These are phyloP conservation scores for Microchirus variegatus DNA, from an alignment of 2,797 vertebrate species.

Conservation along the genomic window DNA sequence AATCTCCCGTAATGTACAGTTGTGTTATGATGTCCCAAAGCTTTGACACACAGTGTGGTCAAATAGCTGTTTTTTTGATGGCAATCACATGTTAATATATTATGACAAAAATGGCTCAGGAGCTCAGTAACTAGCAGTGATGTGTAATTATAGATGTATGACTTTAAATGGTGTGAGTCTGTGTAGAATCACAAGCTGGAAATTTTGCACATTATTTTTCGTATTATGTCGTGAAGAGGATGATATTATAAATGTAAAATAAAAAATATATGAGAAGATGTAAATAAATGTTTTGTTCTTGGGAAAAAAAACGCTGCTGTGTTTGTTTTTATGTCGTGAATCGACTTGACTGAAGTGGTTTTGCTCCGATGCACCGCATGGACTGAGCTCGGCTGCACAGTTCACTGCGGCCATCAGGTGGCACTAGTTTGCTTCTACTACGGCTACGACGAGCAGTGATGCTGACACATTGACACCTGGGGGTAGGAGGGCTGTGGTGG, in stretches of 20 bases:
- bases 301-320: constrained; percentile 8
- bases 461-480: constrained; percentile 1
- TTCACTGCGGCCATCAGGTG: constrained; percentile 42
- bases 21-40: too few relatives aligned
- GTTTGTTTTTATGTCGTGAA: not conserved
- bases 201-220: constrained; percentile 67
- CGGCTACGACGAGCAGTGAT: not conserved
- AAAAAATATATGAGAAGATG: too few relatives aligned
- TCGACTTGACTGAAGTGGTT: not conserved
- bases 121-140: not conserved
- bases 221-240: constrained; percentile 2
- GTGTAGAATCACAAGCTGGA: constrained; percentile 32
- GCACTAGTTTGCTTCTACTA: not conserved
- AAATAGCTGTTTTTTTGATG: too few relatives aligned
- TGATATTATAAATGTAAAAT: constrained; percentile 27
- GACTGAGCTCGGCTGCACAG: not conserved
- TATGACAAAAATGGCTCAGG: too few relatives aligned
- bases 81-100: too few relatives aligned
- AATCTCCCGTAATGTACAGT: too few relatives aligned
- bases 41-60: too few relatives aligned
- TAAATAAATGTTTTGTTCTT: constrained; percentile 65
- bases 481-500: constrained; percentile 14
- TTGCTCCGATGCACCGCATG: too few relatives aligned
- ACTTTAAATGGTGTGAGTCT: constrained; percentile 1
- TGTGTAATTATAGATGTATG: constrained; percentile 5